Base-by-base conservation (phyloP, 2,113 vertebrate genomes). In the Hystrix cristata region DNA sequence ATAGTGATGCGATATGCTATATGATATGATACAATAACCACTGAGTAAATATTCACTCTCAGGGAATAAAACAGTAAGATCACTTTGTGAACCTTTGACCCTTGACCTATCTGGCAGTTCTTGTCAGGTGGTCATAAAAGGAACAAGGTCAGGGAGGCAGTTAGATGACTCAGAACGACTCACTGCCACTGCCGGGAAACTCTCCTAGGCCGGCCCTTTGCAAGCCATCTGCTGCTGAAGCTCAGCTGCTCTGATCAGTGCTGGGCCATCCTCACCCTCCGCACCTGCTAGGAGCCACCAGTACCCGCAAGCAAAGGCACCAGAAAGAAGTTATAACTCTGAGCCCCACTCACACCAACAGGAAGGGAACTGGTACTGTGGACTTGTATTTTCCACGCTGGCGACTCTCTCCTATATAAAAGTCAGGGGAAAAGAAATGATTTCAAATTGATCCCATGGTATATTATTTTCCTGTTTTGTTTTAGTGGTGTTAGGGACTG, bases 131-230 rank as follows among this genome's bases (percentile, higher is more conserved):
- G 84, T 74, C 82, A 78, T 88, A 82, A 74, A 79, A 72, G 53
- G 53, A 95, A 72, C 16, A 57, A 91, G 84, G 65, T 21, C 27
- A 46, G 51, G 13, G 29, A 79, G 27, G 2, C 19, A 87, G 27
- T 27, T 29, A 57, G 34, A 78, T 93, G 95, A 85, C 81, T 93
- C 82, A 71, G 76, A 85, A 84, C 13, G 23, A 71, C 31, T 16
- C 10, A 53, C 10, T 46, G 2, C 31, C 0, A 0, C 60, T 18
- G 48, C 4, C 21, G 59, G 72, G 51, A 81, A 84, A 43, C 69
- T 57, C 6, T 79, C 12, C 59, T 25, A 18, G 64, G 23, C 65
- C 53, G 60, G 85, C n/a, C 86, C 57, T 55, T 13, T 12, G 53
- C 64, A 82, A 60, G 43, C 46, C 53, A 19, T 23, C 12, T 12